Evolutionary conservation across 2,113 vertebrate species (phyloP), one percentile per base, ranked within the genome.

Genomic region (Channa argus): DNA sequence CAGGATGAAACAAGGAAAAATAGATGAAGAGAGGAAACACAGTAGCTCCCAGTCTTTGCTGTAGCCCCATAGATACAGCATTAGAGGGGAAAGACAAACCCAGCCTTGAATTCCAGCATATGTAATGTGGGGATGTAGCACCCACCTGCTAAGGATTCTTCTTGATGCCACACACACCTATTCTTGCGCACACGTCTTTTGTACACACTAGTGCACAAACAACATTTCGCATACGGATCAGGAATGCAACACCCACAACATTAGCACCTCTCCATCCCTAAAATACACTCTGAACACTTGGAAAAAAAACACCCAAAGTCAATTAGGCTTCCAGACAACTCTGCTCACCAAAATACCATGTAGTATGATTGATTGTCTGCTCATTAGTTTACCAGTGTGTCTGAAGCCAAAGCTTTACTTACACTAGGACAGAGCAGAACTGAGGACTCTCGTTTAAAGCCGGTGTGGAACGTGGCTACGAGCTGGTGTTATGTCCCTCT

Each of bases 91-190:
- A 33, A 74, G 71, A 79, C 12, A 1, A 72, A 50, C 90, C 86
- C 51, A 73, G 74, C 85, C 85, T 65, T 51, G 83, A 80, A 91
- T 91, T 88, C 91, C 80, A 71, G 36, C 65, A 44, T 15, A 14
- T 44, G 84, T 88, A 86, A 93, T 80, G 55, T 90, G 89, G 71
- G 10, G 43, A 75, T 64, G 37, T 88, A 67, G 86, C 92, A 91
- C 89, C 80, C 78, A 84, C 77, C 71, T 88, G 91, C 67, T 59
- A 88, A 86, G 13, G 67, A 65, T 43, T 47, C 36, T 5, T 56
- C 69, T 69, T 76, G 6, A 7, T 41, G 39, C 39, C 39, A 24
- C 24, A 24, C 24, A 24, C 24, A 24, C 24, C 24, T 24, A 24
- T 24, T 24, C 24, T 24, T 24, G 24, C 1, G 24, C 24, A 24